A percentile compares a stretch with the other conserved stretches of the same genome.
Conservation (phyloP, 2,113 vertebrate genomes). For the Perca flavescens region DNA sequence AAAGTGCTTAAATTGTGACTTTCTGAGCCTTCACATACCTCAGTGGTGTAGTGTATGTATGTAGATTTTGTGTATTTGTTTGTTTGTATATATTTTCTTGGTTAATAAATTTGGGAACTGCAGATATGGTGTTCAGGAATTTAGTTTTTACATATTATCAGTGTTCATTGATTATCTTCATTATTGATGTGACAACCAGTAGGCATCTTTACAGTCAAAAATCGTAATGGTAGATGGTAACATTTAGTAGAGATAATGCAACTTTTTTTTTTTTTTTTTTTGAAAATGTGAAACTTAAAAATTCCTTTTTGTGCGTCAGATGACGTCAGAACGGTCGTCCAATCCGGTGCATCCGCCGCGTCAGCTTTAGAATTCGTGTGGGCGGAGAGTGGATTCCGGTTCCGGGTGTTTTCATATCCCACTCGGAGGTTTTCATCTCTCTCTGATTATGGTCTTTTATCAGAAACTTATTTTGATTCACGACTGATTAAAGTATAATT, state of each 20-base stretch:
- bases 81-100: slow-evolving; percentile 12
- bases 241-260: background rate
- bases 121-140: background rate
- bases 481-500: slow-evolving; percentile 42
- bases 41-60: background rate
- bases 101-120: slow-evolving; percentile 33
- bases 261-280: background rate
- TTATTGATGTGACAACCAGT: background rate
- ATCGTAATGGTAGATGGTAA: background rate
- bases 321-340: slow-evolving; percentile 59
- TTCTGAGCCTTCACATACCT: background rate
- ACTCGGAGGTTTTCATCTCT: slow-evolving; percentile 56
- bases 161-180: background rate
- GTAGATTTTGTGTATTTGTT: background rate
- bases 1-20: background rate
- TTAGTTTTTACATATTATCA: background rate
- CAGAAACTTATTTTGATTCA: slow-evolving; percentile 40
- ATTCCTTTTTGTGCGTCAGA: background rate
- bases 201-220: background rate
- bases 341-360: slow-evolving; percentile 65
- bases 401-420: slow-evolving; percentile 80
- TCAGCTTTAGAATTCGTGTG: slow-evolving; percentile 66
- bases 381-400: slow-evolving; percentile 81
- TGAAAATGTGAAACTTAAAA: slow-evolving; percentile 6
- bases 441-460: slow-evolving; percentile 79